A percentile compares a stretch with the other conserved stretches of the same genome.
Evolutionary conservation across 2,888 invertebrate genomes (phyloP).

Genomic region (Hydriomena furcata): DNA sequence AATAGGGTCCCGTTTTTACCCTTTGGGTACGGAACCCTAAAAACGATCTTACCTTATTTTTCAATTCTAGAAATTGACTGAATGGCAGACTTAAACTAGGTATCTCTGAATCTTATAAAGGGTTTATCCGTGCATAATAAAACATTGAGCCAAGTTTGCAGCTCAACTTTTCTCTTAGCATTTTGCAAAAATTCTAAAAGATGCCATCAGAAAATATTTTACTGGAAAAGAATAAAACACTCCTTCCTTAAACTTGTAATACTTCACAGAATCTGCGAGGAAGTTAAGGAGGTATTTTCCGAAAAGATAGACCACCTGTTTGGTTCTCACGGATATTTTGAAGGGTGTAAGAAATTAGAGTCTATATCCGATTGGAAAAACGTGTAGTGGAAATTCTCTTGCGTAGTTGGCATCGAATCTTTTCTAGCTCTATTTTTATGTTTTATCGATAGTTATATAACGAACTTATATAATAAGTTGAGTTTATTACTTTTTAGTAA

Average conservation of each 20-base stretch:
- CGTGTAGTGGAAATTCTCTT: conserved; percentile 38
- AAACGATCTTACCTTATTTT: too few species aligned
- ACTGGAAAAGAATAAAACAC: conserved; percentile 42
- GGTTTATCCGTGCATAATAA: conserved; percentile 2
- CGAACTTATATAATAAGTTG: too few species aligned
- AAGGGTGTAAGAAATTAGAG: conserved; percentile 45
- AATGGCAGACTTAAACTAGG: too few species aligned
- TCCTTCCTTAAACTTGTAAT: conserved; percentile 54
- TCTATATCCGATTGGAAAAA: conserved; percentile 50
- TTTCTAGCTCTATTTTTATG: too few species aligned
- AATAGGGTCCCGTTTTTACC: too few species aligned
- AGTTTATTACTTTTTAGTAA: too few species aligned
- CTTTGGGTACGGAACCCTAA: too few species aligned
- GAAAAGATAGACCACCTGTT: conserved; percentile 43
- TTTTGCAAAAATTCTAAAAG: conserved; percentile 43
- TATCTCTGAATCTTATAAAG: too few species aligned
- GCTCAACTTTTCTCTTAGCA: conserved; percentile 40
- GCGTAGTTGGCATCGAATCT: not conserved
- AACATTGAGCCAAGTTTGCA: conserved; percentile 1
- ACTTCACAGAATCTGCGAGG: conserved; percentile 52
- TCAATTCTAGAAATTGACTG: too few species aligned
- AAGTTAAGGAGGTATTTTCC: conserved; percentile 51
- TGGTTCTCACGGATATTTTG: conserved; percentile 51
- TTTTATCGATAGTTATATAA: too few species aligned
- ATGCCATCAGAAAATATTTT: conserved; percentile 43